A percentile compares a stretch with the other conserved stretches of the same genome.
Conservation (phyloP, 1,140 invertebrate genomes). For the Whitmania pigra region DNA sequence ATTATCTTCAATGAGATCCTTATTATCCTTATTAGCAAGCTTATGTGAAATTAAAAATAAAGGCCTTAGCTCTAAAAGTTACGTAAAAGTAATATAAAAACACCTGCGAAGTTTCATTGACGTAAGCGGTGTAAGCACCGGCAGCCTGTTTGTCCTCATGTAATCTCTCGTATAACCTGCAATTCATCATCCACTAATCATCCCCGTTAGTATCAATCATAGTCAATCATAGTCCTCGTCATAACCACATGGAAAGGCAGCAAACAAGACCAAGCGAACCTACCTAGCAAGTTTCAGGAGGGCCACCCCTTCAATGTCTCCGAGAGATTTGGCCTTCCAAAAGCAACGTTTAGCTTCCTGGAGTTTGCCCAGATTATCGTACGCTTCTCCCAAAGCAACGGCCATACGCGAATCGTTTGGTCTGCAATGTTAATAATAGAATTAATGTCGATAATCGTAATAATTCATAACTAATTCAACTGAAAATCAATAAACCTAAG, state of each 20-base stretch:
- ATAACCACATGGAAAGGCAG: too few species aligned
- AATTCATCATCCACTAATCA: too few species aligned
- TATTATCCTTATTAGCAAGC: too few species aligned
- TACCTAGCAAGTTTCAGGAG: conserved; percentile 85
- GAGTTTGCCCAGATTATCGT: conserved; percentile 81
- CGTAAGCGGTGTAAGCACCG: conserved; percentile 75
- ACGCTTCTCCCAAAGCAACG: conserved; percentile 85
- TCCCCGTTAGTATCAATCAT: too few species aligned
- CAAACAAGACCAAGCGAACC: conserved; percentile 28
- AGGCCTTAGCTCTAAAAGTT: too few species aligned
- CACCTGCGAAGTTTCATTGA: conserved; percentile 50
- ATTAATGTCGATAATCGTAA: too few species aligned
- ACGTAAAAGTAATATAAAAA: too few species aligned
- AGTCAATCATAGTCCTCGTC: too few species aligned
- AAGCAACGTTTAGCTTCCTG: conserved; percentile 93
- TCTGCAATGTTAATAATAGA: conserved; percentile 33
- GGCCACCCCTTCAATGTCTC: conserved; percentile 88
- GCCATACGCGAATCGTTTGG: conserved; percentile 94
- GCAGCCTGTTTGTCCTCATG: conserved; percentile 74
- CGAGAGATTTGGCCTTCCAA: conserved; percentile 84
- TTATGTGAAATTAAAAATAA: too few species aligned
- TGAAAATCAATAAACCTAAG: conserved; percentile 46
- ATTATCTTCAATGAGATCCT: too few species aligned
- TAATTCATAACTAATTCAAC: neutral
- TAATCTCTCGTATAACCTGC: conserved; percentile 70